Conservation (phyloP, 2,888 invertebrate genomes). For the Cantharis rustica region DNA sequence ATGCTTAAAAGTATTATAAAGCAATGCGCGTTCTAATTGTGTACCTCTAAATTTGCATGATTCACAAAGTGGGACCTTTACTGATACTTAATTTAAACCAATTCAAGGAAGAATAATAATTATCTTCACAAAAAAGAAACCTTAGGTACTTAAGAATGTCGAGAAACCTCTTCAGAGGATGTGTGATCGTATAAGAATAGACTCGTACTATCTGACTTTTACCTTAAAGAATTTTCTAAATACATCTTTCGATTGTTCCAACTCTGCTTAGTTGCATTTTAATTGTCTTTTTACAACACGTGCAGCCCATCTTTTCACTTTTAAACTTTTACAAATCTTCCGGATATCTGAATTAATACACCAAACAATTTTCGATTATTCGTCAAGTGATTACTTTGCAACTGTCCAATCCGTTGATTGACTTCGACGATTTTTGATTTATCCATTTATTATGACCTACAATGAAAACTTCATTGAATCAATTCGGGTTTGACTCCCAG, state of each 20-base stretch:
- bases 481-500: too few species aligned
- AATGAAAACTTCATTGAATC: too few species aligned
- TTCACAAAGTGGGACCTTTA: conserved; percentile 7
- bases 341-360: too few species aligned
- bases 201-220: background rate
- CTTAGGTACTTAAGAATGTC: background rate
- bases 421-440: too few species aligned
- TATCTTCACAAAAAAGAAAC: background rate
- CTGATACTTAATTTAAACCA: background rate
- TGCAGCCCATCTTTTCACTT: background rate
- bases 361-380: too few species aligned
- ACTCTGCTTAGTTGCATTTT: background rate
- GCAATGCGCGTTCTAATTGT: conserved; percentile 20
- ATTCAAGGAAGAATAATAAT: background rate
- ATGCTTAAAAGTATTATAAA: conserved; percentile 1
- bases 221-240: background rate
- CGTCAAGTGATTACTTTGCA: background rate
- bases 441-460: too few species aligned
- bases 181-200: background rate
- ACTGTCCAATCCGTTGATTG: too few species aligned
- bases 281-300: background rate
- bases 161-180: background rate
- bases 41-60: conserved; percentile 18
- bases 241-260: background rate
- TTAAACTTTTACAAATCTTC: background rate